Base-by-base conservation (phyloP, 2,797 vertebrate genomes). In the Sphenodon punctatus region DNA sequence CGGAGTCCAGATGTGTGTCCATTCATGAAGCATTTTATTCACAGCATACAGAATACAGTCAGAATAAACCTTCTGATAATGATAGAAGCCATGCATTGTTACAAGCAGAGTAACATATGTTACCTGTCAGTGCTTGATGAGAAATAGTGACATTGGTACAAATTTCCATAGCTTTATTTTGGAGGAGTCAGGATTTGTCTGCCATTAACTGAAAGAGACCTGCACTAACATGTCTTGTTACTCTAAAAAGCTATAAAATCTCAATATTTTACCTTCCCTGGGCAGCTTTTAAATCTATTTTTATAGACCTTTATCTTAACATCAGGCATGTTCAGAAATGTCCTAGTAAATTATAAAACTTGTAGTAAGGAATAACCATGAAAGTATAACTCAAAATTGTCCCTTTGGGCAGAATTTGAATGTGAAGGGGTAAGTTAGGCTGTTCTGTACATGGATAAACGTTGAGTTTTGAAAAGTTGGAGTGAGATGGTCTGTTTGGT, bases 381-480 rank as follows among this genome's bases (percentile, higher is more conserved):
- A 84, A 92, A 90, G 69, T 75, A 69, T 51, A 16, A 82, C 80
- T 82, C 20, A 36, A 4, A 60, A 59, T 58, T 84, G 82, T 74
- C 86, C 74, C 48, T 72, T 70, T 64, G 76, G 74, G 84, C 87
- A 76, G 88, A 71, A 80, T 75, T 45, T 87, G 60, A 73, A 66
- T 84, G 89, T 90, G 75, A 80, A 73, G 82, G 87, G 84, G 65
- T 36, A 81, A 86, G 53, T 80, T 67, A 78, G 76, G 89, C 48
- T 90, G 11, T 27, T 53, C 8, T 27, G 5, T 80, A 65, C 64
- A 43, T 22, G 75, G 78, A 75, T 85, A 86, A 64, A 55, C 85
- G 78, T 81, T 85, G 60, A 84, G 72, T 80, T 64, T 82, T 75
- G 80, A 41, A 84, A 89, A 89, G 80, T 78, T 88, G 32, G 80